Conservation (phyloP, 2,888 invertebrate genomes). For the Perizoma flavofasciatum region DNA sequence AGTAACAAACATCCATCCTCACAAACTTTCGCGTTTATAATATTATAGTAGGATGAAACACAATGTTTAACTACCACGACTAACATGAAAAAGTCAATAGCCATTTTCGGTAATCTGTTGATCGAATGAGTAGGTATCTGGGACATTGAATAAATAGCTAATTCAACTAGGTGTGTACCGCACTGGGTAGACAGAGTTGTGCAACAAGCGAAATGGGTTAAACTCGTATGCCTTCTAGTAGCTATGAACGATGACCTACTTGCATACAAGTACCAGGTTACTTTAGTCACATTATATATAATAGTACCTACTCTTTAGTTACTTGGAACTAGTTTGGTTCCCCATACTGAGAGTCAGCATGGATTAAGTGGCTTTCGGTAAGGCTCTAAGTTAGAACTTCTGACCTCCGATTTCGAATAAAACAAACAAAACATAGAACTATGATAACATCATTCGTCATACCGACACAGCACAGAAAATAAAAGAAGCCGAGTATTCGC, state of each 20-base stretch:
- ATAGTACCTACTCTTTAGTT: too few species aligned
- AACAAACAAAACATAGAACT: too few species aligned
- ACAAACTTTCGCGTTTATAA: too few species aligned
- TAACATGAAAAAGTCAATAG: conserved; percentile 8
- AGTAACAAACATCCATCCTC: too few species aligned
- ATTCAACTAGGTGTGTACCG: conserved; percentile 42
- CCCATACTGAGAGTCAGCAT: conserved; percentile 4
- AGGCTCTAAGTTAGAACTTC: background rate
- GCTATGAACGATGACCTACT: conserved; percentile 55
- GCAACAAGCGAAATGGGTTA: conserved; percentile 70
- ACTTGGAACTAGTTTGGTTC: conserved; percentile 27
- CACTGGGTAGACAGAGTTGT: conserved; percentile 56
- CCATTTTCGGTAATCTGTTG: conserved; percentile 52
- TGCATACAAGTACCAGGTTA: conserved; percentile 45
- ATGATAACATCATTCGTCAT: too few species aligned
- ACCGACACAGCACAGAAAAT: too few species aligned
- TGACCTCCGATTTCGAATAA: conserved; percentile 10
- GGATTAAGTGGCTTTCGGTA: too few species aligned
- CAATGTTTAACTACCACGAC: too few species aligned
- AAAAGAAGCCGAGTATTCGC: too few species aligned
- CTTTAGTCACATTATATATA: conserved; percentile 11
- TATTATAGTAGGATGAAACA: too few species aligned
- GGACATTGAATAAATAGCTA: conserved; percentile 53
- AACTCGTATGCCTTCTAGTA: conserved; percentile 42
- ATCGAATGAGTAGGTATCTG: conserved; percentile 54